A percentile compares a stretch with the other conserved stretches of the same genome.
Conservation (phyloP, 2,797 vertebrate species). For the Coilia nasus region DNA sequence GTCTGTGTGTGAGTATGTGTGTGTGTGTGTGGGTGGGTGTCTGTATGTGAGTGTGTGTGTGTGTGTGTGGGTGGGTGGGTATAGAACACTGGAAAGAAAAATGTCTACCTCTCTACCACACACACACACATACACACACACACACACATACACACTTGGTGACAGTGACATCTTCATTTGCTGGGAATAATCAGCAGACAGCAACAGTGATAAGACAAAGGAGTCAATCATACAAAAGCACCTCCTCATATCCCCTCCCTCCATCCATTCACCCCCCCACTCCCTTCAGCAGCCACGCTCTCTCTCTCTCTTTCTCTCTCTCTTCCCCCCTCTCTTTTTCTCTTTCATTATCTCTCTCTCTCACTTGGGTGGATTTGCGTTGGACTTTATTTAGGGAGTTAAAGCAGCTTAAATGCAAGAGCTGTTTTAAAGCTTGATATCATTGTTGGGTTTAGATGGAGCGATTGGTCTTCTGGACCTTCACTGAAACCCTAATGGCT, state of each 20-base stretch:
- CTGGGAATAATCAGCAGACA: constrained; percentile 2
- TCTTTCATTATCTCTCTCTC: constrained; percentile 14
- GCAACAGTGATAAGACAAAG: not conserved
- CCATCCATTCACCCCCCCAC: not conserved
- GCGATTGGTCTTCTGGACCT: constrained; percentile 62
- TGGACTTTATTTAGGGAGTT: constrained; percentile 72
- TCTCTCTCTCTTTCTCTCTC: too few relatives aligned
- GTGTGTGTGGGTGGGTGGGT: constrained; percentile 30
- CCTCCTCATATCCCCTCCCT: not conserved
- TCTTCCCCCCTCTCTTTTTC: too few relatives aligned
- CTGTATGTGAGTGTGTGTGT: constrained; percentile 1
- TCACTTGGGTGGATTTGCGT: constrained; percentile 65
- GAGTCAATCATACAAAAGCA: constrained; percentile 12
- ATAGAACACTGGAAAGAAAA: not conserved
- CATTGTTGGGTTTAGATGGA: constrained; percentile 72
- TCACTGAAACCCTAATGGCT: constrained; percentile 62
- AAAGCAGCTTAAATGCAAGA: constrained; percentile 74
- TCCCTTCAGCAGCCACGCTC: not conserved
- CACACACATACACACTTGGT: constrained; percentile 49
- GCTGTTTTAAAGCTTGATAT: constrained; percentile 72
- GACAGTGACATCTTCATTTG: constrained; percentile 81
- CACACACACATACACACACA: constrained; percentile 38
- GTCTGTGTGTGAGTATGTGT: constrained; percentile 4
- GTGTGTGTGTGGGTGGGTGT: constrained; percentile 12
- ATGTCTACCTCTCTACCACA: constrained; percentile 39